Base-by-base conservation (phyloP, 2,797 vertebrate genomes). In the Diceros bicornis region DNA sequence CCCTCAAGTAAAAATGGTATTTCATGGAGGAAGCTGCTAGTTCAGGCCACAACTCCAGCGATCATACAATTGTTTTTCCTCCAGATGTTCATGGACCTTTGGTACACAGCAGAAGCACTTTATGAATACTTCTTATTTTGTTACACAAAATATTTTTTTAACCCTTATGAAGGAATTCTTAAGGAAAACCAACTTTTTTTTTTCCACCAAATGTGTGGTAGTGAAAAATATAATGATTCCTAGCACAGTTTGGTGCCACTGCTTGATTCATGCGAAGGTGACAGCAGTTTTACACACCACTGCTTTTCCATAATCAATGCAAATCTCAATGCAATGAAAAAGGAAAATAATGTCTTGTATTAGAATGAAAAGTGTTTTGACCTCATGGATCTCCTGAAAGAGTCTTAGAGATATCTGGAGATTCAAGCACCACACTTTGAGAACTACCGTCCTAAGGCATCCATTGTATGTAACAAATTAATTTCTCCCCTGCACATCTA, bases 111-210 rank as follows among this genome's bases (percentile, higher is more conserved):
- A 81, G 55, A 86, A n/a, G 20, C 16, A 32, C 32, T 64, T 88
- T 47, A 17, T 11, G 68, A 44, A 59, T 61, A n/a, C 34, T 55
- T 85, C 12, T 93, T 57, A 50, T 27, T 52, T 77, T 71, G 41
- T 32, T 50, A 68, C 72, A 55, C 32, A 85, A 85, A 94, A 75
- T 69, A 57, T 17, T 88, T 94, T 77, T 75, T 61, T 44, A 23
- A 81, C 74, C 32, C 75, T 47, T 91, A 50, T 34, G 27, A 88
- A 87, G 34, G 12, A 84, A 77, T 94, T 95, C 81, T 91, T 84
- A 71, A 81, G 23, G 29, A 23, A 91, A 81, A 77, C 9, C 82
- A 68, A 59, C 21, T 6, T 47, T 68, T 59, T 59, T 34, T 55
- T 29, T 47, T 37, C 74, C 16, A 64, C 52, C 27, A 92, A 74